A percentile compares a stretch with the other conserved stretches of the same genome.
Evolutionary conservation across 2,888 invertebrate species (phyloP).

Genomic region (Chorisops tibialis): DNA sequence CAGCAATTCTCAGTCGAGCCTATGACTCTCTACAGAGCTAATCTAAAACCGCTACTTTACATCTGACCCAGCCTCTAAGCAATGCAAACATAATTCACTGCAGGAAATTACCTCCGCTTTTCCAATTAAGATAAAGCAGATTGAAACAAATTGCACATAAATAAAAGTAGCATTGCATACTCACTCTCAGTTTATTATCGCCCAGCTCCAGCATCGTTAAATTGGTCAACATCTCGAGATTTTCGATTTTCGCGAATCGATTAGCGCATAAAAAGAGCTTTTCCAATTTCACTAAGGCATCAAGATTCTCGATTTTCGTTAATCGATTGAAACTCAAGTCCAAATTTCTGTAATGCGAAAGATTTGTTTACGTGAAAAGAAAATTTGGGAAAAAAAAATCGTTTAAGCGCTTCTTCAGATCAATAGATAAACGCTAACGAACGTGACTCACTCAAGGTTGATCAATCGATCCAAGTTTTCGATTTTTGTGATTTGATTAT

Average conservation of each 20-base stretch:
- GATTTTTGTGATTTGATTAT: conserved; percentile 91
- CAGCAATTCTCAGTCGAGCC: no score
- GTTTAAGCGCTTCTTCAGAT: not conserved
- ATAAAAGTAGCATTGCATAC: no score
- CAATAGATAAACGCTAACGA: no score
- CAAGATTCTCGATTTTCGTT: conserved; percentile 78
- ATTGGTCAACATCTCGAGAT: conserved; percentile 73
- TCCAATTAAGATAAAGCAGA: no score
- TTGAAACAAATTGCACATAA: no score
- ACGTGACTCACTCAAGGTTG: conserved; percentile 78
- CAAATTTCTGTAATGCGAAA: conserved; percentile 71
- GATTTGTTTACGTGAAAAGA: conserved; percentile 40
- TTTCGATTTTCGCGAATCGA: conserved; percentile 82
- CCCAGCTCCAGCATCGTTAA: conserved; percentile 88
- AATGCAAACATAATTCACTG: no score
- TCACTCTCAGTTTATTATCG: conserved; percentile 87
- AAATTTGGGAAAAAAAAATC: not conserved
- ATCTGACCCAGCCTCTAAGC: no score
- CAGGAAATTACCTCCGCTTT: no score
- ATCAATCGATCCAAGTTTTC: conserved; percentile 84
- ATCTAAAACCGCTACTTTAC: no score
- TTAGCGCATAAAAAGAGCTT: conserved; percentile 89
- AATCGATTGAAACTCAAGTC: conserved; percentile 96
- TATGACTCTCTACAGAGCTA: no score
- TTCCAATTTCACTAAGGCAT: conserved; percentile 68